phyloP scores from a whole-genome alignment of 2,888 invertebrate genomes.

The Synanthedon andrenaeformis region DNA sequence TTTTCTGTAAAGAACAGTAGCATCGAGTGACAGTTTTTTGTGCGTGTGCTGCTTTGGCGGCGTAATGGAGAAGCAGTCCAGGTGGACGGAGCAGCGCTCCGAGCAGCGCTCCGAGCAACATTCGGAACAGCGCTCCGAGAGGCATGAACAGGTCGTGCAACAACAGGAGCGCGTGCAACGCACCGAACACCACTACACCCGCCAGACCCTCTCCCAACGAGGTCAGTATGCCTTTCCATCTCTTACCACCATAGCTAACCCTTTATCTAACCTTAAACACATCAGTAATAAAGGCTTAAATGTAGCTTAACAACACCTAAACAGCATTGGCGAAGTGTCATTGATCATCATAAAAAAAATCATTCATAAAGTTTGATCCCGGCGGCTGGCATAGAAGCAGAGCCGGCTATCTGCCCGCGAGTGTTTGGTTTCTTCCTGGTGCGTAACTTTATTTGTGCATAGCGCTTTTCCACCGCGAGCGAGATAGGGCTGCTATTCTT shows the following conservation, averaged over 20 bases:
- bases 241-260: constrained; percentile 1
- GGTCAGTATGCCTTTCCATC: constrained; percentile 57
- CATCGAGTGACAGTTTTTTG: constrained; percentile 59
- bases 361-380: constrained; percentile 14
- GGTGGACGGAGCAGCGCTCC: constrained; percentile 61
- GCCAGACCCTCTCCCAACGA: constrained; percentile 83
- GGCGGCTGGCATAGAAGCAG: constrained; percentile 15
- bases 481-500: constrained; percentile 58
- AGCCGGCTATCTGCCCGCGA: constrained; percentile 27
- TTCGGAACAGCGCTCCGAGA: constrained; percentile 9
- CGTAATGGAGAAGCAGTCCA: constrained; percentile 83
- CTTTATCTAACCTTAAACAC: constrained; percentile 15
- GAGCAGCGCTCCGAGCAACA: constrained; percentile 28
- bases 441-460: constrained; percentile 56
- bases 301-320: constrained; percentile 11
- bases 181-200: constrained; percentile 83
- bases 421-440: constrained; percentile 18
- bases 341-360: constrained; percentile 13
- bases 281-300: constrained; percentile 9
- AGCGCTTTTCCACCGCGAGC: constrained; percentile 56
- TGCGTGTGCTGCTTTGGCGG: constrained; percentile 38
- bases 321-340: constrained; percentile 27
- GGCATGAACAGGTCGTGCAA: constrained; percentile 63
- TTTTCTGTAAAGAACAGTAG: constrained; percentile 49
- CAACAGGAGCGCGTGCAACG: constrained; percentile 55